Evolutionary conservation across 2,113 vertebrate species (phyloP).

Genomic region (Brachypteracias leptosomus): DNA sequence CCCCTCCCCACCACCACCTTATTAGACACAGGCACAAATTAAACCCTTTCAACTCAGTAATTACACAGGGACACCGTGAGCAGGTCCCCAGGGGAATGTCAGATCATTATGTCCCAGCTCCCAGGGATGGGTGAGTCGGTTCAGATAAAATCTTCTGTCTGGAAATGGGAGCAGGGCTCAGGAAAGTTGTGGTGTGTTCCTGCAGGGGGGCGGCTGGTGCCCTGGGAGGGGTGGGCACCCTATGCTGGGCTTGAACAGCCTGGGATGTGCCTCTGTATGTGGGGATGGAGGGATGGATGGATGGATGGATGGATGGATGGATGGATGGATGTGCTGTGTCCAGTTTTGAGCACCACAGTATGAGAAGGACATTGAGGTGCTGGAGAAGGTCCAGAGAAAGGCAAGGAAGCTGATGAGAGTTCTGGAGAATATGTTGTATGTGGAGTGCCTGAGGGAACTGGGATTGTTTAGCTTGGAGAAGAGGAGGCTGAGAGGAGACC

Average conservation of each 20-base stretch:
- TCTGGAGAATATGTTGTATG: too few species aligned
- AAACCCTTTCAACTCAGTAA: not conserved
- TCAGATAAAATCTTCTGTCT: not conserved
- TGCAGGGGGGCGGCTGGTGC: rapidly evolving
- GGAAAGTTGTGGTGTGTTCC: rapidly evolving
- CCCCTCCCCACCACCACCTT: not conserved
- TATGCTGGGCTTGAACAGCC: rapidly evolving
- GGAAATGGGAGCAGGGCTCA: not conserved
- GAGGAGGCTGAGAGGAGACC: too few species aligned
- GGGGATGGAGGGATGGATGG: not conserved
- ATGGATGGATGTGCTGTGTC: not conserved
- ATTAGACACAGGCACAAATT: not conserved
- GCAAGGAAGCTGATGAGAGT: too few species aligned
- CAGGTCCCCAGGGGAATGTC: not conserved
- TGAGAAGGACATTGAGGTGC: too few species aligned
- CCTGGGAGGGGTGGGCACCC: not conserved
- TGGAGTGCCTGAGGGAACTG: too few species aligned
- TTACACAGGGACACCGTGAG: not conserved
- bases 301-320: not conserved
- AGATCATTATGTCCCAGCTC: not conserved
- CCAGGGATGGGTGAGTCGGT: rapidly evolving
- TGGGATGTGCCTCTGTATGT: rapidly evolving
- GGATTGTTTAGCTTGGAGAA: too few species aligned
- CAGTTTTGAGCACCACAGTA: too few species aligned
- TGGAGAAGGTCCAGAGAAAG: too few species aligned